These are phyloP conservation scores for Drymodes brunneopygia DNA, from an alignment of 2,113 vertebrate genomes.

Conservation along the genomic window DNA sequence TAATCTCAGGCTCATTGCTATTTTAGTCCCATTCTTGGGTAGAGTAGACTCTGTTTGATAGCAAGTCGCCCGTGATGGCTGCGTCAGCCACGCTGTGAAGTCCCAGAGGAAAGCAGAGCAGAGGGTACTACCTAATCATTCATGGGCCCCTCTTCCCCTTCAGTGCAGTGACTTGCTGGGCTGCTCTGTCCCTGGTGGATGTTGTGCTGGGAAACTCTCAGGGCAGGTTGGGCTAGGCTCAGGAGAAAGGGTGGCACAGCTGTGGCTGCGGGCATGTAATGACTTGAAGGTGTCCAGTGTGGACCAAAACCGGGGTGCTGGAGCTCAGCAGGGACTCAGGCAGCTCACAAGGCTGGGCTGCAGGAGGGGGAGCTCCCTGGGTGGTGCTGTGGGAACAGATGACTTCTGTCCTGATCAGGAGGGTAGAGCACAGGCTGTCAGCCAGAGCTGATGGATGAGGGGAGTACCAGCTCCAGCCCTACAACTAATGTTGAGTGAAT, in stretches of 20 bases:
- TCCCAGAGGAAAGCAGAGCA: constrained; percentile 13
- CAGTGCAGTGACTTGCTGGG: background rate
- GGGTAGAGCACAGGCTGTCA: background rate
- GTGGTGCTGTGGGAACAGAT: background rate
- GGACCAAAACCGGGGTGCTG: background rate
- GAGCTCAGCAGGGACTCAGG: background rate
- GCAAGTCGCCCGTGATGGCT: constrained; percentile 3
- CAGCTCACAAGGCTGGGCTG: background rate
- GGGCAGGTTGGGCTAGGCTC: background rate
- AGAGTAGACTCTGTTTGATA: background rate
- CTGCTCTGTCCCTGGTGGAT: background rate
- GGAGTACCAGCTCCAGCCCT: background rate
- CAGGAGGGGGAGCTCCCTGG: background rate
- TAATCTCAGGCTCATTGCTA: constrained; percentile 16
- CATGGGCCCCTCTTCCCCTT: background rate
- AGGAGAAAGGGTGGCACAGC: background rate
- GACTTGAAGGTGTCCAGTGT: background rate
- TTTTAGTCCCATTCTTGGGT: constrained; percentile 43
- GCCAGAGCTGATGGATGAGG: background rate
- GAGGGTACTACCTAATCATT: constrained; percentile 40
- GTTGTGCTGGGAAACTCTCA: background rate
- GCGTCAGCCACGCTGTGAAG: background rate
- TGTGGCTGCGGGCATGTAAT: background rate
- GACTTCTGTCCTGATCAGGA: background rate
- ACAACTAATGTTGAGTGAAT: background rate